These are phyloP conservation scores for Thelaira solivaga DNA, from an alignment of 2,888 invertebrate species.

Conservation along the genomic window DNA sequence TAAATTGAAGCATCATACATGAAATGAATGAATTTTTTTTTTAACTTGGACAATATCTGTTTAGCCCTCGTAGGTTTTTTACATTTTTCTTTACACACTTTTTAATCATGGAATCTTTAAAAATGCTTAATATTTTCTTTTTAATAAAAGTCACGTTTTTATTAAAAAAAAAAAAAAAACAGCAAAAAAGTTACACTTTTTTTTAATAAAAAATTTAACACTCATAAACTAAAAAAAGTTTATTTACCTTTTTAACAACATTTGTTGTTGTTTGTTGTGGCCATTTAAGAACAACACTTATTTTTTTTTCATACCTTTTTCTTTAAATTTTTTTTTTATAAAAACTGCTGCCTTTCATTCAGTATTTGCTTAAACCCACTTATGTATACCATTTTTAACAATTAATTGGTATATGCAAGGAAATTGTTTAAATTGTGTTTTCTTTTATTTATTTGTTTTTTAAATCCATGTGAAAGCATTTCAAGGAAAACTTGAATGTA, in stretches of 20 bases:
- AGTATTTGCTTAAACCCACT: too few relatives aligned
- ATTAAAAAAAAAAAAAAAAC: neutral
- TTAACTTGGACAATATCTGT: too few relatives aligned
- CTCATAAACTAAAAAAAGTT: constrained; percentile 45
- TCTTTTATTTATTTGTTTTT: too few relatives aligned
- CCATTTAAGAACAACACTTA: neutral
- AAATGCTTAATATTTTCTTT: neutral
- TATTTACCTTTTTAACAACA: constrained; percentile 33
- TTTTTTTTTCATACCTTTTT: constrained; percentile 6
- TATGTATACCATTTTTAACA: too few relatives aligned
- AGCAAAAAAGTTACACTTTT: neutral
- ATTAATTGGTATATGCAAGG: too few relatives aligned
- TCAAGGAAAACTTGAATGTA: too few relatives aligned
- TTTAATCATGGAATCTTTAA: neutral
- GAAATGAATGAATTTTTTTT: too few relatives aligned
- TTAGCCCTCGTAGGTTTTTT: neutral
- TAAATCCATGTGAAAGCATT: too few relatives aligned
- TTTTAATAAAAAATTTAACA: neutral
- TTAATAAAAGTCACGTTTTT: constrained; percentile 39
- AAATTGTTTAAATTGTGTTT: too few relatives aligned
- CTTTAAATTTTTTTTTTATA: neutral
- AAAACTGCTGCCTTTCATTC: too few relatives aligned
- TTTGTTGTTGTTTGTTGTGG: neutral
- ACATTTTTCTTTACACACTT: neutral
- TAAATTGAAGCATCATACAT: too few relatives aligned